phyloP scores from a whole-genome alignment of 92 coral and sea anemone species.

The Epizoanthus illoricatus region DNA sequence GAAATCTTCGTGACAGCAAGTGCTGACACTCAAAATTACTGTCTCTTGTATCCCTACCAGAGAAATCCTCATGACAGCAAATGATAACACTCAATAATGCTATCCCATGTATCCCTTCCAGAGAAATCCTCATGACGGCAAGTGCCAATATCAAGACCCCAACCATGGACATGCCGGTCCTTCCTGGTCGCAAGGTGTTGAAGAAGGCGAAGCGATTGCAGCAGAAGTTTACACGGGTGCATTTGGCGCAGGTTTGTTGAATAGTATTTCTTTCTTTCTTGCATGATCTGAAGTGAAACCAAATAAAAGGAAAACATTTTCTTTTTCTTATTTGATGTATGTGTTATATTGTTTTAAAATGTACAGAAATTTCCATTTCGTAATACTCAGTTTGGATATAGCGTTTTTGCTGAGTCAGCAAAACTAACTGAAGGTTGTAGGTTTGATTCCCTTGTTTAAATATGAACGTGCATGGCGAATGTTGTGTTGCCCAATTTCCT shows the following conservation, averaged over 20 bases:
- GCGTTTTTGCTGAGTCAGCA: too few species aligned
- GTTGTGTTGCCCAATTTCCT: too few species aligned
- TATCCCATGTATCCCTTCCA: conserved; percentile 15
- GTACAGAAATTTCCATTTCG: too few species aligned
- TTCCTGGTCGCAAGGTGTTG: conserved; percentile 69
- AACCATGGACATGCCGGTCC: conserved; percentile 90
- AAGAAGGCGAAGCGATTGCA: conserved; percentile 85
- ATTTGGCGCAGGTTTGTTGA: conserved; percentile 71
- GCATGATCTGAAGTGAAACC: neutral
- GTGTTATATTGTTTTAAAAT: too few species aligned
- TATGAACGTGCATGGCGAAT: too few species aligned
- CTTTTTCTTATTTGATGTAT: too few species aligned
- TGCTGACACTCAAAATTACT: neutral
- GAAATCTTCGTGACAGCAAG: too few species aligned
- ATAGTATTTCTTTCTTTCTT: neutral
- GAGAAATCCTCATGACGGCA: conserved; percentile 98
- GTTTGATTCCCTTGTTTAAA: too few species aligned
- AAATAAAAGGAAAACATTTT: neutral
- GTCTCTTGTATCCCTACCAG: conserved; percentile 42
- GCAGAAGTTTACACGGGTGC: conserved; percentile 70
- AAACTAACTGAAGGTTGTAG: too few species aligned
- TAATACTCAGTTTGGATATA: too few species aligned
- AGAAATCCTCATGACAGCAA: too few species aligned
- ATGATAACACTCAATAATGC: conserved; percentile 28
- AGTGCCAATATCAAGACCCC: conserved; percentile 96